phyloP scores from a whole-genome alignment of 2,797 vertebrate species.

The Hypotaenidia philippensis region DNA sequence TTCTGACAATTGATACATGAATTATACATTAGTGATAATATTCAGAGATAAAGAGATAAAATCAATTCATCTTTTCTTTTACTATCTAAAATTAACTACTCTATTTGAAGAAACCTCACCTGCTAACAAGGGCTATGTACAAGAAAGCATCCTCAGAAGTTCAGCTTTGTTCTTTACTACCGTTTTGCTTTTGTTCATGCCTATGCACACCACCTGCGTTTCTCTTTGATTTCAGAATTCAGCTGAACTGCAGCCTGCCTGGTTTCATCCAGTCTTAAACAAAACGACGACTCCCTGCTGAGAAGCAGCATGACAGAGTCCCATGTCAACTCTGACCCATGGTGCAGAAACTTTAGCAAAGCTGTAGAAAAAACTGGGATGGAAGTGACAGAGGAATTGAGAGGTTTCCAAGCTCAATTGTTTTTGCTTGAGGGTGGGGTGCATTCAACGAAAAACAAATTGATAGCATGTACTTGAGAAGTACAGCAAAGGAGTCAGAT shows the following conservation, averaged over 20 bases:
- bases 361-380: background rate
- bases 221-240: background rate
- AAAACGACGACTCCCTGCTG: background rate
- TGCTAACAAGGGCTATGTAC: rapidly evolving
- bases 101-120: background rate
- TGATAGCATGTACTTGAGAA: background rate
- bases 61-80: background rate
- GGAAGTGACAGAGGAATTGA: background rate
- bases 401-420: background rate
- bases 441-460: background rate
- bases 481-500: background rate
- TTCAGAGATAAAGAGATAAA: background rate
- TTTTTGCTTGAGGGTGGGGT: background rate
- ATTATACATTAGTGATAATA: background rate
- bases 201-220: background rate
- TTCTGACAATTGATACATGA: background rate
- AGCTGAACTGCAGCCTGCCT: background rate
- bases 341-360: background rate
- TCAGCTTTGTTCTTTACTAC: background rate
- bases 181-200: background rate
- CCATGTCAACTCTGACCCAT: background rate
- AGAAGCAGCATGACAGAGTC: background rate
- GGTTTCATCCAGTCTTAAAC: background rate
- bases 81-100: background rate
- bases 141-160: background rate